Conservation (phyloP, 92 coral and sea anemone species). For the Epizoanthus ramosus region DNA sequence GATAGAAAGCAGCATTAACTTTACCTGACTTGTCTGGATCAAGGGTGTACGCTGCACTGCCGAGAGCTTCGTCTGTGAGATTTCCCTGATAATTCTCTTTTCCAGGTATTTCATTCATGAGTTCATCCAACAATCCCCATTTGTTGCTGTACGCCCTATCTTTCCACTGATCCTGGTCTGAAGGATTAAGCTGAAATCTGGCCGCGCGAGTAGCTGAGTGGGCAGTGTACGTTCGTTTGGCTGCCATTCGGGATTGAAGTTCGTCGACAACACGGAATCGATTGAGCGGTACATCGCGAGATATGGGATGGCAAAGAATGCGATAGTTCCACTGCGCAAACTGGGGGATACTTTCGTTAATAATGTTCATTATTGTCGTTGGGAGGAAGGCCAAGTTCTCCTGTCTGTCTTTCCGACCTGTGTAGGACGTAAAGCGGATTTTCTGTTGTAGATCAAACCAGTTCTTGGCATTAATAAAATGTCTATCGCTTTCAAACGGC, state of each 20-base stretch:
- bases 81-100: conserved; percentile 52
- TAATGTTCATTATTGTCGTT: conserved; percentile 47
- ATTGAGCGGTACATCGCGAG: conserved; percentile 42
- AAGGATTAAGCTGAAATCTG: conserved; percentile 41
- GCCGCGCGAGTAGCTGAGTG: conserved; percentile 34
- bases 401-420: conserved; percentile 42
- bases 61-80: conserved; percentile 31
- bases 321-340: conserved; percentile 62
- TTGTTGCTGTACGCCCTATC: background rate
- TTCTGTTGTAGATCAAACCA: conserved; percentile 54
- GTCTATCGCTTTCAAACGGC: conserved; percentile 52
- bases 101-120: conserved; percentile 48
- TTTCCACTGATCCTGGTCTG: conserved; percentile 31
- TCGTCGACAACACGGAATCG: conserved; percentile 49
- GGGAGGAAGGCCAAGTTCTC: conserved; percentile 54
- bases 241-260: conserved; percentile 36
- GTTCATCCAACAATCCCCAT: conserved; percentile 25
- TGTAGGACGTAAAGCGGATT: conserved; percentile 52
- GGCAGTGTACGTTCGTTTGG: conserved; percentile 14
- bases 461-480: conserved; percentile 53
- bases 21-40: background rate
- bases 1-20: conserved; percentile 39
- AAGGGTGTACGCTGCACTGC: conserved; percentile 15
- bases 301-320: conserved; percentile 50
- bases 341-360: conserved; percentile 35